Evolutionary conservation across 1,140 invertebrate species (phyloP), one percentile per base, ranked within the genome.

Genomic region (Euwallacea fornicatus): DNA sequence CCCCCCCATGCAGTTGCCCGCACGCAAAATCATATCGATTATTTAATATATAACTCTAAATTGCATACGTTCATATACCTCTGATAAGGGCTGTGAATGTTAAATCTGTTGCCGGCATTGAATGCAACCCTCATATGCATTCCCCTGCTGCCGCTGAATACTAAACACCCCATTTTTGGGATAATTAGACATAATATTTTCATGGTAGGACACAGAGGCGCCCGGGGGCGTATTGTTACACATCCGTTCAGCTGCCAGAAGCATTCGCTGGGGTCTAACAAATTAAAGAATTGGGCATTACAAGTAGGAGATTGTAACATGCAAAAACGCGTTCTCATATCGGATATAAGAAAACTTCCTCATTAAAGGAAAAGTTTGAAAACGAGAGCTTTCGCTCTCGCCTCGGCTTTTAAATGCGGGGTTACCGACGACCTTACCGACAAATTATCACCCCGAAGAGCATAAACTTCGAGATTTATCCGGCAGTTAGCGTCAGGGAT

Each of bases 381-480:
- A 68, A 66, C 54, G 58, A 61, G 56, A 61, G 50, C 6, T 15
- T 11, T n/a, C 15, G 9, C 13, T 42, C 42, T 43, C 41, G 67
- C 47, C 15, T 44, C 59, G 47, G 61, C 69, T 65, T 64, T 72
- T 72, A 67, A 66, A 66, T 66, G 61, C 70, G 66, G 64, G 66
- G 64, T 72, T 72, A 61, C 64, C 7, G 11, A 66, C 69, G 60
- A 63, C 54, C 59, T 60, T 59, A 61, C 56, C 63, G 63, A 72
- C 70, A 72, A 72, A 72, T 72, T 72, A 72, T 72, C 70, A 42
- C 70, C 70, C 46, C 21, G 64, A 60, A 50, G 59, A 72, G 70
- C 70, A 66, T 72, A 72, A 72, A 72, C 55, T 72, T 66, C 60
- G 56, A 72, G 70, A 72, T 72, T 72, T 72, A 72, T 67, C 63